These are phyloP conservation scores for Mustelus asterias DNA, from an alignment of 2,113 vertebrate species.

Conservation along the genomic window DNA sequence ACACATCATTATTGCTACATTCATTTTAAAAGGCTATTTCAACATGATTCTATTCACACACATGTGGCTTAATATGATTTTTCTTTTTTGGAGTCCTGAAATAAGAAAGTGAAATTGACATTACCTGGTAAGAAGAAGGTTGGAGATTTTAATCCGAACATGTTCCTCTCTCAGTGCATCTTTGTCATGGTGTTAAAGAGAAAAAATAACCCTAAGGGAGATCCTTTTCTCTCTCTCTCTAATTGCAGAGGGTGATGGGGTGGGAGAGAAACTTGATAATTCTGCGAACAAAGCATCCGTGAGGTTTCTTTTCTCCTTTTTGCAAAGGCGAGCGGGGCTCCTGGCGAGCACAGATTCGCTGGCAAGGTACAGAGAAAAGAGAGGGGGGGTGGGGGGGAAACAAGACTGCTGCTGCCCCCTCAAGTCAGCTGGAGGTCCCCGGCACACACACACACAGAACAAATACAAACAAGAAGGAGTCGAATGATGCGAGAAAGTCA, in stretches of 20 bases:
- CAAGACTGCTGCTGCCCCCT: background rate
- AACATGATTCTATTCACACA: too few relatives aligned
- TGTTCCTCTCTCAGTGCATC: background rate
- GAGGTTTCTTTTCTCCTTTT: background rate
- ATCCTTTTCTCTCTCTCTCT: background rate
- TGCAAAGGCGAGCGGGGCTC: too few relatives aligned
- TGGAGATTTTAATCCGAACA: slow-evolving; percentile 35
- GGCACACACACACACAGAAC: background rate
- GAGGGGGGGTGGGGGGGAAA: too few relatives aligned
- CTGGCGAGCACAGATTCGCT: background rate
- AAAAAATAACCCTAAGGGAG: background rate
- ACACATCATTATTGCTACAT: background rate
- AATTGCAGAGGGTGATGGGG: background rate
- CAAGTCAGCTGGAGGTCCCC: slow-evolving; percentile 21
- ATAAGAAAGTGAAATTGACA: background rate
- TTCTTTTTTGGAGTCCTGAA: background rate
- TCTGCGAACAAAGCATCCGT: background rate
- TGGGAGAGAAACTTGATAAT: background rate
- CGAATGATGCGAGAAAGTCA: background rate
- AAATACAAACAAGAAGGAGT: background rate
- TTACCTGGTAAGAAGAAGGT: slow-evolving; percentile 34
- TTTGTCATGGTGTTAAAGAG: background rate
- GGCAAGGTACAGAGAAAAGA: background rate
- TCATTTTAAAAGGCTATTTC: background rate
- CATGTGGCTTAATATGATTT: background rate